Conservation (phyloP, 92 coral and sea anemone genomes). For the Siderastrea siderea region DNA sequence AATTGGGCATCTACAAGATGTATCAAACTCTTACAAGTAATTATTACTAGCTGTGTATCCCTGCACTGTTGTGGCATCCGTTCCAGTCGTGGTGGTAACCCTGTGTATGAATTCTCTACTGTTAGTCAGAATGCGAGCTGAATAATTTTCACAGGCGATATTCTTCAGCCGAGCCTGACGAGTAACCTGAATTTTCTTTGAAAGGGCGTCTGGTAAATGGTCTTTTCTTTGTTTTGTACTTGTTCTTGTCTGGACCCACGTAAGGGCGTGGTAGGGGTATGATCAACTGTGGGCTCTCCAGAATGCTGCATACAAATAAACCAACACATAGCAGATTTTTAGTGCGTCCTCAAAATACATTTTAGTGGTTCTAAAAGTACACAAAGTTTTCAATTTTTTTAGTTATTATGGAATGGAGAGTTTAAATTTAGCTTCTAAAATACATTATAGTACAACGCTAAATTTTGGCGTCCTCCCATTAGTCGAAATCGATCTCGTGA, state of each 20-base stretch:
- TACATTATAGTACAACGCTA: too few species aligned
- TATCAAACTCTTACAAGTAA: neutral
- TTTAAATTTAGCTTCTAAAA: too few species aligned
- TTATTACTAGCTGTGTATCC: too few species aligned
- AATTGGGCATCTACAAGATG: neutral
- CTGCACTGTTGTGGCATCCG: too few species aligned
- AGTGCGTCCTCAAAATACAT: too few species aligned
- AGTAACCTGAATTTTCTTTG: neutral
- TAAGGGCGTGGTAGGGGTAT: constrained; percentile 29
- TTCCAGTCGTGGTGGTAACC: too few species aligned
- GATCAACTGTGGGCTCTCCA: neutral
- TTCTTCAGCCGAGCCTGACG: constrained; percentile 7
- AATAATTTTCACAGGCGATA: neutral
- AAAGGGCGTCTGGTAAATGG: neutral
- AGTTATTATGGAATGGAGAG: too few species aligned
- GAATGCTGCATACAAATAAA: neutral
- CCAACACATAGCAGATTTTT: too few species aligned
- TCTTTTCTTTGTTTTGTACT: constrained; percentile 6
- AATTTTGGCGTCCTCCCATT: too few species aligned
- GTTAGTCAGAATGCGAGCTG: neutral
- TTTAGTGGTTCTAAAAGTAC: too few species aligned
- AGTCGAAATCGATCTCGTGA: too few species aligned
- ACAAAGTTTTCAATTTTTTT: too few species aligned
- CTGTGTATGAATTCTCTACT: neutral
- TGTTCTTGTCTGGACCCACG: constrained; percentile 25